These are phyloP conservation scores for Hemiprocne comata DNA, from an alignment of 2,113 vertebrate genomes.

Conservation along the genomic window DNA sequence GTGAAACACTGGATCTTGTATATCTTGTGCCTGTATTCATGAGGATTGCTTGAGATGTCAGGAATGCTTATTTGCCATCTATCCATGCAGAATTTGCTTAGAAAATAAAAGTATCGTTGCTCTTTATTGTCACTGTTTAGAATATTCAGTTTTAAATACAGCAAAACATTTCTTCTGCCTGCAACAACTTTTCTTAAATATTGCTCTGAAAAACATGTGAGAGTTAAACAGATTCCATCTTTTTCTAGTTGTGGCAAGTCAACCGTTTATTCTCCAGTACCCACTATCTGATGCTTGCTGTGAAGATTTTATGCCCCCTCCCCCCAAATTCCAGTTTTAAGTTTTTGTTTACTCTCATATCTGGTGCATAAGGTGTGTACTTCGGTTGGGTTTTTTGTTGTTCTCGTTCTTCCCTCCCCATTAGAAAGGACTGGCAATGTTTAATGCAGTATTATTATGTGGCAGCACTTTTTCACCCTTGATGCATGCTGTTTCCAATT, in stretches of 20 bases:
- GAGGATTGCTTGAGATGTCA: not conserved
- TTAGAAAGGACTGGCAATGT: not conserved
- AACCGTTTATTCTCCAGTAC: not conserved
- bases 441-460: not conserved
- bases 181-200: not conserved
- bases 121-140: not conserved
- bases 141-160: not conserved
- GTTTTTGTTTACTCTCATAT: not conserved
- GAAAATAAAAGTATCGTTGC: not conserved
- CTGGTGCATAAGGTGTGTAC: not conserved
- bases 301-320: not conserved
- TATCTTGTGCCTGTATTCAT: not conserved
- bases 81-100: not conserved
- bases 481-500: not conserved
- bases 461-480: not conserved
- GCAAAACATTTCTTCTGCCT: not conserved
- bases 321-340: not conserved
- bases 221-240: not conserved
- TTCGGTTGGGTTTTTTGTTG: not conserved
- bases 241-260: not conserved
- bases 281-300: not conserved
- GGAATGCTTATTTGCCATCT: not conserved
- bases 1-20: not conserved
- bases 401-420: not conserved
- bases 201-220: not conserved